phyloP scores from a whole-genome alignment of 2,113 vertebrate species.

The Equus przewalskii region DNA sequence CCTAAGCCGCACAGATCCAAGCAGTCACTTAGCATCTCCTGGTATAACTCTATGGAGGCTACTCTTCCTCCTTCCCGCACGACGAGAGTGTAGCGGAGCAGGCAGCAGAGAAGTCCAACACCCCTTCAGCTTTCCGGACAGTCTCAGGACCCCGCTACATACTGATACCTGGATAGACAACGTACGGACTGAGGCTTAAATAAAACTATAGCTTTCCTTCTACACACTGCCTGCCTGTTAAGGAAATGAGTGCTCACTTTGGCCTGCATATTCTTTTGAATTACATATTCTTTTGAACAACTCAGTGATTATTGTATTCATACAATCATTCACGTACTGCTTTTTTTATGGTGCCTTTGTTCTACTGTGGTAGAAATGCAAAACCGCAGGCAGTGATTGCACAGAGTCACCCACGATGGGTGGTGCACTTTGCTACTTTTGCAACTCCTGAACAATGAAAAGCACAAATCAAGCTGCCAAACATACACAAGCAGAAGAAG shows the following conservation, averaged over 20 bases:
- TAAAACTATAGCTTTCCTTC: slow-evolving; percentile 24
- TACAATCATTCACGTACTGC: background rate
- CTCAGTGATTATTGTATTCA: slow-evolving; percentile 58
- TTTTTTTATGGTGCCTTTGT: slow-evolving; percentile 34
- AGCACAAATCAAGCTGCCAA: slow-evolving; percentile 68
- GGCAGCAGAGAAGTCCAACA: background rate
- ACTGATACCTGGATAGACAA: background rate
- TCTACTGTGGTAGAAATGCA: slow-evolving; percentile 58
- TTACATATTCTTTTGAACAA: slow-evolving; percentile 52
- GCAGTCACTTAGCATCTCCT: background rate
- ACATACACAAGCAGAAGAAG: slow-evolving; percentile 43
- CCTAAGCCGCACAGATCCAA: background rate
- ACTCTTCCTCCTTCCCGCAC: background rate
- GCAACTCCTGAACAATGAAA: slow-evolving; percentile 68
- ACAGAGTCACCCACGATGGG: slow-evolving; percentile 37
- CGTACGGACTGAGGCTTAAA: background rate
- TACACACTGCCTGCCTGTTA: background rate
- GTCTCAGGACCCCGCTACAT: background rate
- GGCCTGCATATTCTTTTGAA: slow-evolving; percentile 29
- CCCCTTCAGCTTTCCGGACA: background rate
- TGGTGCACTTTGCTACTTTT: slow-evolving; percentile 55
- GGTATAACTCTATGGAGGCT: background rate
- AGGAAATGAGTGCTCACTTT: slow-evolving; percentile 35
- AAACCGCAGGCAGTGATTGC: slow-evolving; percentile 42
- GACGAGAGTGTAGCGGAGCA: background rate